phyloP scores from a whole-genome alignment of 2,113 vertebrate genomes.

The Hiodon alosoides region DNA sequence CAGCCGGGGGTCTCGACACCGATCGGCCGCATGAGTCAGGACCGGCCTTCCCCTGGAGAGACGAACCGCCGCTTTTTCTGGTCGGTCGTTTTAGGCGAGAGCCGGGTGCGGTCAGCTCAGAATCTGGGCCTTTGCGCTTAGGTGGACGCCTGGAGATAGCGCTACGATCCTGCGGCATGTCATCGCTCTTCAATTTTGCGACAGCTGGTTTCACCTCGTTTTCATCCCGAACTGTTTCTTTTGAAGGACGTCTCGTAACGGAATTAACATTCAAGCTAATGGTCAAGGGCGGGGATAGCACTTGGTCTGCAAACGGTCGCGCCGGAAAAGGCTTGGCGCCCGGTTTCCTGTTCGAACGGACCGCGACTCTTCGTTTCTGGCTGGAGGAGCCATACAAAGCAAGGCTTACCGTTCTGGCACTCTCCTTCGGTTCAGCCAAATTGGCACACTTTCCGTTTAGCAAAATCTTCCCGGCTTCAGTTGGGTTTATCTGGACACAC shows the following conservation, averaged over 20 bases:
- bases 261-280: slow-evolving; percentile 33
- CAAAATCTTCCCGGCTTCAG: neutral
- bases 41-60: no score
- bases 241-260: neutral
- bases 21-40: no score
- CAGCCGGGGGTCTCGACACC: no score
- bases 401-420: slow-evolving; percentile 24
- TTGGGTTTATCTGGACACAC: neutral
- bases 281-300: slow-evolving; percentile 32
- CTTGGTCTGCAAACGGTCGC: accelerated
- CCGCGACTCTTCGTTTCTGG: neutral
- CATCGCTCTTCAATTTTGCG: slow-evolving; percentile 37
- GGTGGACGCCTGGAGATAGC: neutral
- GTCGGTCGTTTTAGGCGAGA: no score
- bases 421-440: neutral
- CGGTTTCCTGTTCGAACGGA: accelerated
- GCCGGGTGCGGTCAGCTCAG: neutral
- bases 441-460: neutral
- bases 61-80: no score
- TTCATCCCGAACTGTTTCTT: neutral
- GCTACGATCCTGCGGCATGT: neutral
- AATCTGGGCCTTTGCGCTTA: neutral
- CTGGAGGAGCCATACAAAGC: slow-evolving; percentile 46
- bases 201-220: slow-evolving; percentile 28
- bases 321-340: neutral